Base-by-base conservation (phyloP, 2,888 invertebrate species). In the Micoletzkya japonica region DNA sequence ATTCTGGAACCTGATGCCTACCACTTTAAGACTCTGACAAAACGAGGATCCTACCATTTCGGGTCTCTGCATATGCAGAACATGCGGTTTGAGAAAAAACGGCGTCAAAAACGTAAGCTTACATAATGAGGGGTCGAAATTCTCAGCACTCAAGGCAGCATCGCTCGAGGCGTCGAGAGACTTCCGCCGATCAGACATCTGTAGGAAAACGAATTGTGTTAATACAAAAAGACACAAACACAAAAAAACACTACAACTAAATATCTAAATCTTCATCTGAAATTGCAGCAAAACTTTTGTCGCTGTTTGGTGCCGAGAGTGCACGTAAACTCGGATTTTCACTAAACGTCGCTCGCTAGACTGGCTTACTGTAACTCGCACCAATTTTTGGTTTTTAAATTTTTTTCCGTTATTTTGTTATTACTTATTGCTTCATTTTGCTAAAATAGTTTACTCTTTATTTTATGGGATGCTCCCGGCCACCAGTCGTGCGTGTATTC, bases 101-200 rank as follows among this genome's bases (percentile, higher is more conserved):
- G n/a, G n/a, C n/a, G n/a, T n/a, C n/a, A n/a, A n/a, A n/a, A n/a
- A n/a, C n/a, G n/a, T n/a, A n/a, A 1, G 72, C 74, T 59, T 68
- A 80, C 78, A 79, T 39, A 64, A 73, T 10, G 75, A 73, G 4
- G 79, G 73, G 68, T 78, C 79, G 69, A 78, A 78, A 36, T 79
- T 70, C 24, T 74, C 74, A 34, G 39, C 28, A 2, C 70, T 64
- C 24, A 75, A 58, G 17, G 58, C 32, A 20, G 28, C 64, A 28
- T 73, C 73, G 14, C 67, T 70, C 20, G 26, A 56, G 2, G 44
- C 49, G 7, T 17, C 64, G 30, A 44, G 30, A 10, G 64, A 66
- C 54, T 36, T 7, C 36, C 64, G 36, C 14, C 54, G 64, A 66
- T 37, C 64, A 30, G 64, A 20, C 37, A 66, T 50, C 63, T 50